These are phyloP conservation scores for Peromyscus polionotus DNA, from an alignment of 2,113 vertebrate genomes.

Conservation along the genomic window DNA sequence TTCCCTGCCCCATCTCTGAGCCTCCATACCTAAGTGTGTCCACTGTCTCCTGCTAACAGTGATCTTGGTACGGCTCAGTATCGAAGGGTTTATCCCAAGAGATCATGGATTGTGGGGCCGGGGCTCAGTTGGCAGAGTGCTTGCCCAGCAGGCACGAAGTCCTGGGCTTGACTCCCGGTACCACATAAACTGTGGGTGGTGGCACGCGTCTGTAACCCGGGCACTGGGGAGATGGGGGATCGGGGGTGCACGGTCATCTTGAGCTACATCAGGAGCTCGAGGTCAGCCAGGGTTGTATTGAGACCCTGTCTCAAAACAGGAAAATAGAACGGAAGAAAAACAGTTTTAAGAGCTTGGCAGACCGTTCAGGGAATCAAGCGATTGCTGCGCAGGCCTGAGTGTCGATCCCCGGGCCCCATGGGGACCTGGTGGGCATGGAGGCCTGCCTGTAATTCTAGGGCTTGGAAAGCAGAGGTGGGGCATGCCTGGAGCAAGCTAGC, in stretches of 20 bases:
- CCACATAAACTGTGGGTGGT: neutral
- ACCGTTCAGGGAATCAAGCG: too few species aligned
- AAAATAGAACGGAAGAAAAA: neutral
- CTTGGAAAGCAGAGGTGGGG: neutral
- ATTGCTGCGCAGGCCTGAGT: neutral
- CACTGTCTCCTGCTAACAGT: neutral
- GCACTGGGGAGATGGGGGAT: neutral
- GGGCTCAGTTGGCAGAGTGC: neutral
- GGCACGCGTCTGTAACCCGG: too few species aligned
- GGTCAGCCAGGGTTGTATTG: neutral
- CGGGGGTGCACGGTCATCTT: neutral
- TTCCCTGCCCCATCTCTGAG: neutral
- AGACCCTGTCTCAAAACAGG: neutral
- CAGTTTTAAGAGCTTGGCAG: neutral
- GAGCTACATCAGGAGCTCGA: neutral
- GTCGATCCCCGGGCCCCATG: neutral
- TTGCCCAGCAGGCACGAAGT: neutral
- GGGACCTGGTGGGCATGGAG: neutral
- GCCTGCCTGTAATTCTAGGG: neutral
- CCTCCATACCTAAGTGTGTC: neutral
- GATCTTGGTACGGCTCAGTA: neutral
- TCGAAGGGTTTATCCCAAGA: neutral
- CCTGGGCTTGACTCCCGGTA: neutral
- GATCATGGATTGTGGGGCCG: neutral
- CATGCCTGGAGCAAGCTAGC: neutral